These are phyloP conservation scores for Lophura nycthemera DNA, from an alignment of 2,113 vertebrate genomes.

Conservation along the genomic window DNA sequence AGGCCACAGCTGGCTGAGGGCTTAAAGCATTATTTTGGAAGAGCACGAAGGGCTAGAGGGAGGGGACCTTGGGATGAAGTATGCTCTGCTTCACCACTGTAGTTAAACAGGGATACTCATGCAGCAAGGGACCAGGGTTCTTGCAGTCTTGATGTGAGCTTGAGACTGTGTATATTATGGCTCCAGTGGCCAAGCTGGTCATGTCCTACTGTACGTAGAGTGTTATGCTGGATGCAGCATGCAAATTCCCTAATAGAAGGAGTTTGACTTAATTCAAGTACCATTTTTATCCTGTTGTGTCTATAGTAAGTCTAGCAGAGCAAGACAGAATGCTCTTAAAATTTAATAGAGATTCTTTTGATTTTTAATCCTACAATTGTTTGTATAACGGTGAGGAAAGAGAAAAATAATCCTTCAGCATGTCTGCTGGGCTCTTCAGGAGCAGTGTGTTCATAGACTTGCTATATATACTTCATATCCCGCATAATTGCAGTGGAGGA, in stretches of 20 bases:
- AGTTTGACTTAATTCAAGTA: neutral
- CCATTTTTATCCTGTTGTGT: neutral
- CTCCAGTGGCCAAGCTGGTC: neutral
- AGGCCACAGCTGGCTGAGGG: neutral
- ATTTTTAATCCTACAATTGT: slow-evolving; percentile 1
- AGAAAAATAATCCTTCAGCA: neutral
- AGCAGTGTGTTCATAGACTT: neutral
- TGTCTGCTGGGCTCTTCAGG: slow-evolving; percentile 12
- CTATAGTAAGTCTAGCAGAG: neutral
- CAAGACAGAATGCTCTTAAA: neutral
- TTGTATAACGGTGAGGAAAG: neutral
- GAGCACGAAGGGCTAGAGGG: neutral
- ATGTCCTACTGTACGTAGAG: neutral
- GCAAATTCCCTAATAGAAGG: neutral
- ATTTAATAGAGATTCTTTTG: neutral
- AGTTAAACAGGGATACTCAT: neutral
- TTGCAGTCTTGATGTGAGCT: neutral
- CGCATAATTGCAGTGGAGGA: neutral
- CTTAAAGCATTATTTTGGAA: neutral
- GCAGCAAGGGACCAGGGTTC: neutral
- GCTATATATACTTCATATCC: neutral
- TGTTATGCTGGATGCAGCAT: neutral
- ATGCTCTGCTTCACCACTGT: neutral
- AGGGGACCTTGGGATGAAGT: neutral
- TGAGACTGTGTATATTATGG: neutral